Evolutionary conservation across 35 echinoderm and acorn worm species (phyloP).

Genomic region (Ophioderma brevispina): DNA sequence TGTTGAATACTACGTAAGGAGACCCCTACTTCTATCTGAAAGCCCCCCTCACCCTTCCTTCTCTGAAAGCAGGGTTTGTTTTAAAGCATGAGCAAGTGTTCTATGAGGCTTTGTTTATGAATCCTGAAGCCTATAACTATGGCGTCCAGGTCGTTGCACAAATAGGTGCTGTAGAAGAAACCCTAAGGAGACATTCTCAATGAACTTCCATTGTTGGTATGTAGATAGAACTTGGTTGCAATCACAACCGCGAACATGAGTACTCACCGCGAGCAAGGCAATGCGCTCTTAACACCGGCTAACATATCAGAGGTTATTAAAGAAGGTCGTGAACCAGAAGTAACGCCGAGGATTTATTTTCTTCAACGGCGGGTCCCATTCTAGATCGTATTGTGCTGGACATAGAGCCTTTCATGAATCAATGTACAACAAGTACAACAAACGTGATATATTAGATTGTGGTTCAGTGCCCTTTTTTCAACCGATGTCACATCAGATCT

Average conservation of each 20-base stretch:
- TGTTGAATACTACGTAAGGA: conserved; percentile 47
- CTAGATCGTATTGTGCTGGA: conserved; percentile 18
- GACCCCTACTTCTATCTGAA: not conserved
- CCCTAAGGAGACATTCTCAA: conserved; percentile 44
- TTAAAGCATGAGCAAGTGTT: conserved; percentile 73
- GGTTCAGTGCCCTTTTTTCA: conserved; percentile 34
- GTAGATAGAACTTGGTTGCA: conserved; percentile 19
- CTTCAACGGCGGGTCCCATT: not conserved
- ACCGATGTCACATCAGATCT: conserved; percentile 39
- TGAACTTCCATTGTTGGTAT: conserved; percentile 19
- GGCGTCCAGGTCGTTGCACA: conserved; percentile 44
- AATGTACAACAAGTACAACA: not conserved
- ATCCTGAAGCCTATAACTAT: conserved; percentile 47
- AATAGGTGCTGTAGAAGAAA: not conserved
- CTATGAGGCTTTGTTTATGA: not conserved
- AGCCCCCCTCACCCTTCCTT: conserved; percentile 21
- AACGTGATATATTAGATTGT: conserved; percentile 2
- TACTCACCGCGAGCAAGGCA: conserved; percentile 30
- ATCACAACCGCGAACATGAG: conserved; percentile 1
- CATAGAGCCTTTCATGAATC: conserved; percentile 45
- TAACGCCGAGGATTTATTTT: not conserved
- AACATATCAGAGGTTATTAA: not conserved
- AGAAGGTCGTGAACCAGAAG: not conserved
- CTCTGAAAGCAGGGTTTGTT: conserved; percentile 37
- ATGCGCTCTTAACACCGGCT: not conserved